Conservation (phyloP, 2,888 invertebrate genomes). For the Coleophora flavipennella region DNA sequence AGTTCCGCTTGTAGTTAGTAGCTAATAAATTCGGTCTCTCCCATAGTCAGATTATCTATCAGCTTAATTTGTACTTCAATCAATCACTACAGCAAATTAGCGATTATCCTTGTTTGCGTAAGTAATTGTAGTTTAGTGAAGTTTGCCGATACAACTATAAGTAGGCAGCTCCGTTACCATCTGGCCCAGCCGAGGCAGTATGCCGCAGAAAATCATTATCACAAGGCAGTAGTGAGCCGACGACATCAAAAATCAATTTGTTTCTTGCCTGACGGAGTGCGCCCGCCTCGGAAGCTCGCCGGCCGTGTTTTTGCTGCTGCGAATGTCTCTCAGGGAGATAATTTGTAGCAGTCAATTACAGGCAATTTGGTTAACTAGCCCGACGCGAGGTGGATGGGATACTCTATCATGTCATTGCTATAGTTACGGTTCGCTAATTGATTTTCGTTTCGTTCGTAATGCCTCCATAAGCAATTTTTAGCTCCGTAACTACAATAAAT, state of each 20-base stretch:
- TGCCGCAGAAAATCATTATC: constrained; percentile 36
- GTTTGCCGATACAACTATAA: constrained; percentile 28
- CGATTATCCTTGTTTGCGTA: constrained; percentile 21
- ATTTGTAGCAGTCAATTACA: constrained; percentile 34
- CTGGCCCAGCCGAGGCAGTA: constrained; percentile 18
- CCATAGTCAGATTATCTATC: too few species aligned
- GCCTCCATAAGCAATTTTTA: too few species aligned
- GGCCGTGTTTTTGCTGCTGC: constrained; percentile 29
- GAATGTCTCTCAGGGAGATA: constrained; percentile 29
- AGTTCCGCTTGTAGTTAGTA: too few species aligned
- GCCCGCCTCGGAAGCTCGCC: constrained; percentile 8
- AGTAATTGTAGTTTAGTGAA: constrained; percentile 21
- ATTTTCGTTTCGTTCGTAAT: constrained; percentile 1
- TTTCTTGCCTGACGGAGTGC: constrained; percentile 29
- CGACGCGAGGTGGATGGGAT: constrained; percentile 9
- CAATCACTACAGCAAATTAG: constrained; percentile 16
- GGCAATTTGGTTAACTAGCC: constrained; percentile 24
- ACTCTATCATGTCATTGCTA: constrained; percentile 5
- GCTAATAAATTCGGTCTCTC: too few species aligned
- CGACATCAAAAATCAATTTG: constrained; percentile 63
- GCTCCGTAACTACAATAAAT: too few species aligned
- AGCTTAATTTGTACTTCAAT: constrained; percentile 21
- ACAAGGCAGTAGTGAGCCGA: constrained; percentile 22
- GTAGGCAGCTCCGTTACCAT: too few species aligned
- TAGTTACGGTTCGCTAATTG: constrained; percentile 9